Evolutionary conservation across 1,140 invertebrate species (phyloP), one percentile per base, ranked within the genome.

Genomic region (Trichonephila clavipes): DNA sequence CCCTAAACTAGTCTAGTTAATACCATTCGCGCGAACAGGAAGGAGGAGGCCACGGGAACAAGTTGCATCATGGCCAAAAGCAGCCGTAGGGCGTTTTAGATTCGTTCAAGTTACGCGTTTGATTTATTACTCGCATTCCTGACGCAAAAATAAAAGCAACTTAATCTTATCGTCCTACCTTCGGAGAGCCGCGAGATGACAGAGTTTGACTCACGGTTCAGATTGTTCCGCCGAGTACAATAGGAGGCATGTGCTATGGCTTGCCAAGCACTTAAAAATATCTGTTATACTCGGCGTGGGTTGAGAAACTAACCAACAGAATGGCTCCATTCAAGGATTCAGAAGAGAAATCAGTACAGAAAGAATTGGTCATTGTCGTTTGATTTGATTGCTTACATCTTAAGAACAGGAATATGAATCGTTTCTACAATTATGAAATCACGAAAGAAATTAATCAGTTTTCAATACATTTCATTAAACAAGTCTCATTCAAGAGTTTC

Each of bases 51-150:
- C 12, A 24, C n/a, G 58, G 40, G 24, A 44, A 58, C 66, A 4
- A 81, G 51, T 58, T 81, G 62, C 64, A 19, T 62, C 87, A 3
- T 40, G 62, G 62, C 89, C 89, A 90, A 81, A 90, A 90, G 21
- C 10, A 82, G 69, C 18, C 62, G 21, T 51, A 51, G n/a, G n/a
- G 44, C 89, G 88, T 51, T 90, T 82, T 61, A 40, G 77, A 90
- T 90, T 59, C 89, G 77, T 90, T 90, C 66, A 62, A 59, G 89
- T 62, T 90, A 69, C 89, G n/a, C 51, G 44, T 69, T 64, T 90
- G 72, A 90, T 90, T 90, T 82, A 90, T 90, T 82, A 59, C 69
- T 72, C 51, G 16, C 89, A 90, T 90, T 82, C 89, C 59, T 90
- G 58, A 82, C 58, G 44, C 58, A 59, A 58, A 90, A 90, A 90